A percentile compares a stretch with the other conserved stretches of the same genome.
phyloP scores from a whole-genome alignment of 1,140 invertebrate species.

The Drosophila quadrilineata region DNA sequence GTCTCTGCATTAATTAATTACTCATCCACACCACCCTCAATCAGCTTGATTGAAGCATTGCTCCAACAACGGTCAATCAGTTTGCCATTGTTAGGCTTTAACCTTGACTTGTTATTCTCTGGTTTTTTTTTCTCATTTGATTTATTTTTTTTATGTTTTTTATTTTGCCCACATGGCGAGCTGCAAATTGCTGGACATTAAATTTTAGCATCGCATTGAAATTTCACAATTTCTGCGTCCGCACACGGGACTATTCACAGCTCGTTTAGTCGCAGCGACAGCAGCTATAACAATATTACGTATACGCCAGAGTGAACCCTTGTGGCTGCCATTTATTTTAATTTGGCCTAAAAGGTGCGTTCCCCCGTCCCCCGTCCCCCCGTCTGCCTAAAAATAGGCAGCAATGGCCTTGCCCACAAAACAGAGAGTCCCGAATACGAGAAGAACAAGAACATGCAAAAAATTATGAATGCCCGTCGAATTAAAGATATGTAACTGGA shows the following conservation, averaged over 20 bases:
- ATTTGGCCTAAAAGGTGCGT: slow-evolving; percentile 43
- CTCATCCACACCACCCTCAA: too few species aligned
- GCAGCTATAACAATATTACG: slow-evolving; percentile 49
- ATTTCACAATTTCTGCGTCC: slow-evolving; percentile 56
- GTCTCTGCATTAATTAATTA: too few species aligned
- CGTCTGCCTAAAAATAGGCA: slow-evolving; percentile 60
- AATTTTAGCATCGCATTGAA: slow-evolving; percentile 50
- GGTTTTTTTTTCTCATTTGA: too few species aligned
- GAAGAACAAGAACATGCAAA: too few species aligned
- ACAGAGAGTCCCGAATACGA: too few species aligned
- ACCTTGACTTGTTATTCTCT: too few species aligned
- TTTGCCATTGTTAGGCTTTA: slow-evolving; percentile 17
- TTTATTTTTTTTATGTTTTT: slow-evolving; percentile 1
- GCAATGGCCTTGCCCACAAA: slow-evolving; percentile 62
- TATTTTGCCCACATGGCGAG: slow-evolving; percentile 3
- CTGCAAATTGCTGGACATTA: slow-evolving; percentile 44
- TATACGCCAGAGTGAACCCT: slow-evolving; percentile 56
- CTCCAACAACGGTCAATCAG: background rate
- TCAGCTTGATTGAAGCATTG: too few species aligned
- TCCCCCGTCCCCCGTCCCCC: too few species aligned
- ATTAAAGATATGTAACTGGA: background rate
- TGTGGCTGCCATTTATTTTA: slow-evolving; percentile 56
- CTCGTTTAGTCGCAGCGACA: slow-evolving; percentile 44
- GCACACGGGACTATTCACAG: slow-evolving; percentile 47
- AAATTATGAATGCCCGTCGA: slow-evolving; percentile 35